These are phyloP conservation scores for Homalodisca vitripennis DNA, from an alignment of 1,140 invertebrate genomes.

Conservation along the genomic window DNA sequence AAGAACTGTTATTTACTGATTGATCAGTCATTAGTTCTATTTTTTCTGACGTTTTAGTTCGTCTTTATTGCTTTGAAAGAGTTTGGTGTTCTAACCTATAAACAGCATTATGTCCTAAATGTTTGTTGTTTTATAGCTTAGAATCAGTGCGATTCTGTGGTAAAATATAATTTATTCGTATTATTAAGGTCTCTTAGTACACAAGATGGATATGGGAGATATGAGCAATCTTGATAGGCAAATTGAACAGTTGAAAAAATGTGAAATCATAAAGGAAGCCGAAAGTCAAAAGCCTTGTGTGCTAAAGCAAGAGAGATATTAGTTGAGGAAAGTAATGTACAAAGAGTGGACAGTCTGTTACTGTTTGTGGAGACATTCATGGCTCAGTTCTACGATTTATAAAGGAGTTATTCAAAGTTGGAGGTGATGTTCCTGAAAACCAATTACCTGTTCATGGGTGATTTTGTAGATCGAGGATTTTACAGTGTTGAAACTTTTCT, in stretches of 20 bases:
- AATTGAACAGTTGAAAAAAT: slow-evolving; percentile 97
- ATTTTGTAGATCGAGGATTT: slow-evolving; percentile 99
- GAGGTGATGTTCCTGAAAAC: slow-evolving; percentile 98
- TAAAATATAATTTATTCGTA: no score
- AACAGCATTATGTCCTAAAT: no score
- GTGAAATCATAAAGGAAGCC: slow-evolving; percentile 97
- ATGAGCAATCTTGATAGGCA: slow-evolving; percentile 90
- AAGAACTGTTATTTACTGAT: no score
- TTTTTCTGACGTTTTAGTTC: no score
- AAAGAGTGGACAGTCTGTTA: slow-evolving; percentile 97
- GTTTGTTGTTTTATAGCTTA: no score
- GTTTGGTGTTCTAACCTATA: no score
- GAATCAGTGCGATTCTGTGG: no score
- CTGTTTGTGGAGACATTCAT: slow-evolving; percentile 99
- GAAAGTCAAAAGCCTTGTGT: slow-evolving; percentile 96
- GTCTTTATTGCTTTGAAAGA: no score
- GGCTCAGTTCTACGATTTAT: slow-evolving; percentile 98
- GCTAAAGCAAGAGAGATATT: slow-evolving; percentile 98
- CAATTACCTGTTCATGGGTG: slow-evolving; percentile 99
- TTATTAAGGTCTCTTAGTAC: not conserved
- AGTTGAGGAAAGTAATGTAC: slow-evolving; percentile 99
- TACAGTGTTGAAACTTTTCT: slow-evolving; percentile 99
- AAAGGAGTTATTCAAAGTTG: slow-evolving; percentile 98
- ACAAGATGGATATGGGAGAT: slow-evolving; percentile 60
- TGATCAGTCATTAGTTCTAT: no score